Evolutionary conservation across 2,797 vertebrate species (phyloP).

Genomic region (Schizopygopsis malacanthus): DNA sequence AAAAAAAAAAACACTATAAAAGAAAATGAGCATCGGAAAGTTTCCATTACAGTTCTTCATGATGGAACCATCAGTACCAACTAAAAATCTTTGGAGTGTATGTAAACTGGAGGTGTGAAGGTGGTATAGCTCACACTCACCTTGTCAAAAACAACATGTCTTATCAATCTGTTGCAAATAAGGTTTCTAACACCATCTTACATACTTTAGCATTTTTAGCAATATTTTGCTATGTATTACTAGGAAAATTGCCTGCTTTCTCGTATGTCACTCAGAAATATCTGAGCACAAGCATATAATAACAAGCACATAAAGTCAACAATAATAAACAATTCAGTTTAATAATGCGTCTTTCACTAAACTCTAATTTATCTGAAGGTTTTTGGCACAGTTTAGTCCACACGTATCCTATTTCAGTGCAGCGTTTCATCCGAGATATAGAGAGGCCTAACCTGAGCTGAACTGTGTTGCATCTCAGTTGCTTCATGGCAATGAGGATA

Average conservation of each 20-base stretch:
- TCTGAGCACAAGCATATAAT: neutral
- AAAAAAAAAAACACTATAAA: neutral
- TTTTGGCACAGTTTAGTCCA: slow-evolving; percentile 12
- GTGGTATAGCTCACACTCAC: neutral
- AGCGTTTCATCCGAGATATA: slow-evolving; percentile 11
- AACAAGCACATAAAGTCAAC: neutral
- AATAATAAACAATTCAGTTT: slow-evolving; percentile 2
- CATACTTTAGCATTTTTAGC: neutral
- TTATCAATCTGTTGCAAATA: neutral
- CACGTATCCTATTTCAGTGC: slow-evolving; percentile 20
- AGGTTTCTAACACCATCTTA: neutral
- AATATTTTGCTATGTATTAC: neutral
- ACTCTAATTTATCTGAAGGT: neutral
- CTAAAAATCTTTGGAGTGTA: neutral
- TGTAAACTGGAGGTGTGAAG: slow-evolving; percentile 38
- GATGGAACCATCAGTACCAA: neutral
- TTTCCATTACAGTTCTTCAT: too few species aligned
- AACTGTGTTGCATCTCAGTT: neutral
- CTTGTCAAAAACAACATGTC: slow-evolving; percentile 4
- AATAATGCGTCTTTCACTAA: slow-evolving; percentile 41
- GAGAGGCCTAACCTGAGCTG: slow-evolving; percentile 16
- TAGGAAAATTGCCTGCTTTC: neutral
- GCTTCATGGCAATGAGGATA: neutral
- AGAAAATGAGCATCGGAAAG: neutral
- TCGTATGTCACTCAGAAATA: neutral